phyloP scores from a whole-genome alignment of 2,888 invertebrate species.

The Cetonia aurata region DNA sequence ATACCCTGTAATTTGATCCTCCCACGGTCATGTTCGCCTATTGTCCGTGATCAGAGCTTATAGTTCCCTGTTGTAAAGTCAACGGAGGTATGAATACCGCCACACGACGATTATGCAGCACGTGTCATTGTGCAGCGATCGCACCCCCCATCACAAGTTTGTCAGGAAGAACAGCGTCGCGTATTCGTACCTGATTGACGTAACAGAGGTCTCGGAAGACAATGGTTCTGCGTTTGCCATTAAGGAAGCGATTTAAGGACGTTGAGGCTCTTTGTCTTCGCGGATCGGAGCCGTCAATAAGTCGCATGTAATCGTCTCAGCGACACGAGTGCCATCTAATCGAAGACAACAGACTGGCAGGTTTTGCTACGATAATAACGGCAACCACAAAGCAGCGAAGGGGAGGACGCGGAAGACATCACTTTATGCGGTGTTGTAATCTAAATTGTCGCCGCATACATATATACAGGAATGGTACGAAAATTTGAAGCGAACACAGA shows the following conservation, averaged over 20 bases:
- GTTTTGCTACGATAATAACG: not conserved
- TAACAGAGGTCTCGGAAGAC: slow-evolving; percentile 4
- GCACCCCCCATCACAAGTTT: not conserved
- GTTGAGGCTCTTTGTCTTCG: slow-evolving; percentile 3
- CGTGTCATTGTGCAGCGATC: slow-evolving; percentile 2
- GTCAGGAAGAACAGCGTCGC: slow-evolving; percentile 1
- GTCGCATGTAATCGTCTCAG: not conserved
- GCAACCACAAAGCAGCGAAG: not conserved
- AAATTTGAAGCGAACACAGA: no score
- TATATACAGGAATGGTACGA: no score
- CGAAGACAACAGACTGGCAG: not conserved
- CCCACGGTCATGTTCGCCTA: not conserved
- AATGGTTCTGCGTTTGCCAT: not conserved
- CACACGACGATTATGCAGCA: slow-evolving; percentile 20
- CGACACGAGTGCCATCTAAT: slow-evolving; percentile 6
- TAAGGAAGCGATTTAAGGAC: slow-evolving; percentile 29
- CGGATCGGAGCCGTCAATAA: slow-evolving; percentile 9
- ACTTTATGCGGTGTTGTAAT: no score
- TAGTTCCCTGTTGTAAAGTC: not conserved
- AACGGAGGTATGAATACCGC: not conserved
- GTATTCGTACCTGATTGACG: slow-evolving; percentile 24
- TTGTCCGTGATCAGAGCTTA: slow-evolving; percentile 1
- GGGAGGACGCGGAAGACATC: no score
- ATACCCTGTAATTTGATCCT: slow-evolving; percentile 17
- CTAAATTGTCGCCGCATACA: no score